phyloP scores from a whole-genome alignment of 1,140 invertebrate species.

The Drosophila baimaii region DNA sequence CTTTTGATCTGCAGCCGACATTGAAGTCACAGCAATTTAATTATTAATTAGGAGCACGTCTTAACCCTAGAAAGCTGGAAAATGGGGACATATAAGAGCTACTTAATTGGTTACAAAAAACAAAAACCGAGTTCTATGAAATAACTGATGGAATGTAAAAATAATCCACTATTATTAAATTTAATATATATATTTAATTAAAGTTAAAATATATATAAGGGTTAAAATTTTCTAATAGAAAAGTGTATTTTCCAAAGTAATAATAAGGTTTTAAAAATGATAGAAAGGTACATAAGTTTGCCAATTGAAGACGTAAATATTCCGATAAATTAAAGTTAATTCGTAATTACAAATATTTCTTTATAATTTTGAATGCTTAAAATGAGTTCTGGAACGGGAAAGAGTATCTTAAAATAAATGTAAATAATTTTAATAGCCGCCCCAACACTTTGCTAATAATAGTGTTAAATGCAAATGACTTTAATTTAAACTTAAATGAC shows the following conservation, averaged over 20 bases:
- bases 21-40: slow-evolving; percentile 37
- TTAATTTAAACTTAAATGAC: slow-evolving; percentile 34
- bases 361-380: background rate
- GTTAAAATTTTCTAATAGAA: background rate
- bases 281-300: no score
- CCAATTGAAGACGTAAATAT: no score
- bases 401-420: background rate
- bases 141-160: background rate
- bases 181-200: background rate
- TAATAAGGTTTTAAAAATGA: no score
- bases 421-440: background rate
- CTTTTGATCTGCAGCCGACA: slow-evolving; percentile 68
- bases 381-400: background rate
- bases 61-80: slow-evolving; percentile 17
- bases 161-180: background rate
- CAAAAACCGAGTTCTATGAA: no score
- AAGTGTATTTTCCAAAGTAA: no score
- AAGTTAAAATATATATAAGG: background rate
- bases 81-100: background rate
- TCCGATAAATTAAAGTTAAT: background rate
- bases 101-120: no score
- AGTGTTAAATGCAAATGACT: slow-evolving; percentile 37
- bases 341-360: background rate
- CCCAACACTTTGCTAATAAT: slow-evolving; percentile 12
- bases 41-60: slow-evolving; percentile 41